Evolutionary conservation across 2,113 vertebrate species (phyloP), one percentile per base, ranked within the genome.

Genomic region (Pelusios castaneus): DNA sequence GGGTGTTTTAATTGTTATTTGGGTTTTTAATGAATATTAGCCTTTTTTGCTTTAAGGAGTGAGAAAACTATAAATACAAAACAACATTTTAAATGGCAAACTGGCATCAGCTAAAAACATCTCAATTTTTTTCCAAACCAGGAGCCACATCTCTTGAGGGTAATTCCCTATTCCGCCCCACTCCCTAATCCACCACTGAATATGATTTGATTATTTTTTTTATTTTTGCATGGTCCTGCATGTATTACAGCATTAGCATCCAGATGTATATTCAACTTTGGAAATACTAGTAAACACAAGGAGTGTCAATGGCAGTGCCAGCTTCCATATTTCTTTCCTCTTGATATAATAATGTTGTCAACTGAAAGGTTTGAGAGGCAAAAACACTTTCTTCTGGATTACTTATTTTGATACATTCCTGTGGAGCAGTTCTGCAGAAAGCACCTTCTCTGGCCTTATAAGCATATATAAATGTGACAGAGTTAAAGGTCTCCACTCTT

Each of bases 401-500:
- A 83, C 60, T 67, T 95, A 76, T 91, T 97, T 93, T 77, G 90
- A 90, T 73, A 79, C 43, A 58, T 88, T 92, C 85, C 84, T 31
- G 55, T 47, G 0, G 34, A 94, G 52, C 27, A 41, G 78, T 93
- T 92, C 84, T 90, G 77, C n/a, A 29, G 86, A 60, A 85, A 96
- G 22, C 93, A 87, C 90, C 54, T 94, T 70, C 55, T 96, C 95
- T 94, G 76, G 97, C 97, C 97, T 98, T 98, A 97, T 98, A 99
- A 99, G 98, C 98, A 99, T 98, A 98, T 97, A 98, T 98, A 99
- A 98, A 99, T 98, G 98, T 98, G 98, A 98, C 98, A 98, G 98
- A 98, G 98, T 98, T 99, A 98, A 99, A 99, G 98, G 98, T 98
- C 98, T 98, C 98, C 83, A 90, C 98, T 99, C 98, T 98, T 97